A percentile compares a stretch with the other conserved stretches of the same genome.
Conservation (phyloP, 1,140 invertebrate genomes). For the Musca domestica region DNA sequence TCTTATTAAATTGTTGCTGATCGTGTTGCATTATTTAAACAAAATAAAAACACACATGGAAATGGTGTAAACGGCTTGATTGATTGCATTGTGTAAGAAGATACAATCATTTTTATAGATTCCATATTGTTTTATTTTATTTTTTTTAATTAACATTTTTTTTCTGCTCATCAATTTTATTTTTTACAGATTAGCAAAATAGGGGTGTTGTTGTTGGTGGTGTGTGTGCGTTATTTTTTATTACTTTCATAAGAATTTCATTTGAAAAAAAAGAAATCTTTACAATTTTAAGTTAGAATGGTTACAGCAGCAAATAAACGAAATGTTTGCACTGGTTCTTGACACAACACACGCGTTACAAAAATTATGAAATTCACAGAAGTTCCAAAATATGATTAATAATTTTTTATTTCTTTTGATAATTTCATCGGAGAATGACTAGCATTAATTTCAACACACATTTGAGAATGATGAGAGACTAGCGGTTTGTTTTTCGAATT, state of each 20-base stretch:
- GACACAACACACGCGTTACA: not conserved
- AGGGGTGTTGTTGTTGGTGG: too few relatives aligned
- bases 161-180: too few relatives aligned
- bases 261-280: not conserved
- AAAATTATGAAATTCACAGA: not conserved
- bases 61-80: not conserved
- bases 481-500: too few relatives aligned
- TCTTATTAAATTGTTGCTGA: too few relatives aligned
- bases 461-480: too few relatives aligned
- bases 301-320: conserved; percentile 16
- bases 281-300: conserved; percentile 18
- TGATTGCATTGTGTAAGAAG: not conserved
- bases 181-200: too few relatives aligned
- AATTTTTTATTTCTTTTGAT: not conserved
- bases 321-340: conserved; percentile 12
- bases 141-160: not conserved
- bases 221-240: too few relatives aligned
- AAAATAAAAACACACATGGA: too few relatives aligned
- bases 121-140: not conserved
- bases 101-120: not conserved
- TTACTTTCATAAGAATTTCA: not conserved
- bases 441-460: not conserved
- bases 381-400: too few relatives aligned
- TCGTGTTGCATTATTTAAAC: too few relatives aligned
- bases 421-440: not conserved